Percentiles rank a stretch among this genome's conserved stretches.
Evolutionary conservation across 1,140 invertebrate species (phyloP).

Genomic region (Melipona quadrifasciata): DNA sequence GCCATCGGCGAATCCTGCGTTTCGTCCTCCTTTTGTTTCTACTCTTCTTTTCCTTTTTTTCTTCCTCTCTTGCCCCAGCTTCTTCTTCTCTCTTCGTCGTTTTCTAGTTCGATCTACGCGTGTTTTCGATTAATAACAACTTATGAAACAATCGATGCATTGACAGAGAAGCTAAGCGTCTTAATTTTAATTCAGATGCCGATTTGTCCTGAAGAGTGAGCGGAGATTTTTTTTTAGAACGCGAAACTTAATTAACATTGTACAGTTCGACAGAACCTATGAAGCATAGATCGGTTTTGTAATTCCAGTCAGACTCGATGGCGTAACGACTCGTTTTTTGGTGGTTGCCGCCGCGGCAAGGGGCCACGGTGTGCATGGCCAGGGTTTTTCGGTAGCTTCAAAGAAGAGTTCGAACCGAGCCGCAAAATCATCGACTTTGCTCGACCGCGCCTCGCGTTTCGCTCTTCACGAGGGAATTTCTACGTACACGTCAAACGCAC

Average conservation of each 20-base stretch:
- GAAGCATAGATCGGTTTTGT: not conserved
- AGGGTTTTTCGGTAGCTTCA: not conserved
- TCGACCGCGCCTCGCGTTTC: not conserved
- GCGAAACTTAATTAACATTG: too few relatives aligned
- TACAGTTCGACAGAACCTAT: too few relatives aligned
- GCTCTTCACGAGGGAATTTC: not conserved
- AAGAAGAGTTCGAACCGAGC: not conserved
- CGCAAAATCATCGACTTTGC: not conserved
- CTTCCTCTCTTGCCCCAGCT: not conserved
- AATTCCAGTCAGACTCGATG: not conserved
- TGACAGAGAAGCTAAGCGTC: too few relatives aligned
- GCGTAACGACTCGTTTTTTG: slow-evolving; percentile 12
- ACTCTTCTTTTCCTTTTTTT: slow-evolving; percentile 29
- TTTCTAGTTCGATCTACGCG: not conserved
- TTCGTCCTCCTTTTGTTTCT: slow-evolving; percentile 58
- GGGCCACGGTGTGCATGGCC: too few relatives aligned
- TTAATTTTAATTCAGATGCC: too few relatives aligned
- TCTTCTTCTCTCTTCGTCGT: not conserved
- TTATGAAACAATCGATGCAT: too few relatives aligned
- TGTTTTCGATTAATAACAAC: not conserved
- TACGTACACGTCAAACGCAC: not conserved
- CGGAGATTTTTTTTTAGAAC: too few relatives aligned
- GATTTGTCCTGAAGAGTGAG: too few relatives aligned
- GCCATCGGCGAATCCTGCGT: slow-evolving; percentile 74
- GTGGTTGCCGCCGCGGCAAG: not conserved